These are phyloP conservation scores for Zophobas morio DNA, from an alignment of 1,140 invertebrate genomes.

Conservation along the genomic window DNA sequence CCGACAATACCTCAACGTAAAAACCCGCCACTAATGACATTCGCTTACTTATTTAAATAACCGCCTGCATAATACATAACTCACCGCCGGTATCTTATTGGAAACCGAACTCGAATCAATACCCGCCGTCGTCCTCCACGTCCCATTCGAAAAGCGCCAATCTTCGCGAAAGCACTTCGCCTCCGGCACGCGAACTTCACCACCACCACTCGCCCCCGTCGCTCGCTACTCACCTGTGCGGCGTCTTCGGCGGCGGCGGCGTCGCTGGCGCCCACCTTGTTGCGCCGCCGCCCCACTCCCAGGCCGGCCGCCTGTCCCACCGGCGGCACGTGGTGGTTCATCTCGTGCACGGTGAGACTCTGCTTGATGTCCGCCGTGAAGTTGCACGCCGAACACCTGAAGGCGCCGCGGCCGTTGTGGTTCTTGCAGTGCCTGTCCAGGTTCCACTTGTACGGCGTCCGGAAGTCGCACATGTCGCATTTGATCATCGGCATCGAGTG, in stretches of 20 bases:
- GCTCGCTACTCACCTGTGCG: constrained; percentile 52
- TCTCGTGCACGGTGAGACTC: constrained; percentile 92
- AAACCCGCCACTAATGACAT: too few relatives aligned
- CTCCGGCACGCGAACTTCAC: too few relatives aligned
- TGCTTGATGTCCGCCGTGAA: constrained; percentile 95
- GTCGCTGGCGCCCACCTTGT: constrained; percentile 81
- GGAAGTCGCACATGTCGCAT: constrained; percentile 93
- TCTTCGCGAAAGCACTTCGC: too few relatives aligned
- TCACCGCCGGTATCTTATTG: too few relatives aligned
- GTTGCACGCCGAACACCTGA: constrained; percentile 89
- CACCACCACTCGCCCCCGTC: constrained; percentile 51
- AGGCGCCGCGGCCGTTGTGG: constrained; percentile 86
- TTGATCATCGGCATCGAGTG: constrained; percentile 95
- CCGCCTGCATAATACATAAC: too few relatives aligned
- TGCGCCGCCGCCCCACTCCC: constrained; percentile 71
- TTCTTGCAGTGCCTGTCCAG: constrained; percentile 93
- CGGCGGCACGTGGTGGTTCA: constrained; percentile 88
- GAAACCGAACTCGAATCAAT: too few relatives aligned
- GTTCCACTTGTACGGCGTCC: constrained; percentile 94
- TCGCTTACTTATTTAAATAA: too few relatives aligned
- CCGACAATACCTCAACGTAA: too few relatives aligned
- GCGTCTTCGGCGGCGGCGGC: constrained; percentile 68
- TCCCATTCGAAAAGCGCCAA: too few relatives aligned
- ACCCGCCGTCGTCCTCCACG: too few relatives aligned
- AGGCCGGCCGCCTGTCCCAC: constrained; percentile 74